Evolutionary conservation across 2,888 invertebrate genomes (phyloP).

Genomic region (Platypus cylindrus): DNA sequence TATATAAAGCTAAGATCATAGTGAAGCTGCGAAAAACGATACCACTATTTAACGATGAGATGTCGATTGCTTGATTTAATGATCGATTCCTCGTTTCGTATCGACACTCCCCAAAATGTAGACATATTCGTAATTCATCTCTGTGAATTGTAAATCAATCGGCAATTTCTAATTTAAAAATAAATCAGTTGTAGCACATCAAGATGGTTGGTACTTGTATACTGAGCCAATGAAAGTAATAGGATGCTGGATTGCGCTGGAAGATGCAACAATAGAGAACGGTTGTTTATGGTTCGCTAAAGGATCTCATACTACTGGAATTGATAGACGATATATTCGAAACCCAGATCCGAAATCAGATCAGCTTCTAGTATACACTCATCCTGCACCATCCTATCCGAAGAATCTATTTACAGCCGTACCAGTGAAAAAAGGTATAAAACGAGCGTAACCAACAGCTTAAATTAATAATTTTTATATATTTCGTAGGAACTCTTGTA

Average conservation of each 20-base stretch:
- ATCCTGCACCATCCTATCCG: slow-evolving; percentile 55
- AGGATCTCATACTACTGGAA: slow-evolving; percentile 75
- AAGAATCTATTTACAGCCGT: slow-evolving; percentile 62
- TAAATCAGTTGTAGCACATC: slow-evolving; percentile 56
- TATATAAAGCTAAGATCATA: too few species aligned
- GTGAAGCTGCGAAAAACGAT: too few species aligned
- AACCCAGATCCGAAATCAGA: slow-evolving; percentile 52
- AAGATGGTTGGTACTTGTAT: slow-evolving; percentile 79
- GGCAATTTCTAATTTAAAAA: background rate
- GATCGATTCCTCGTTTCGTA: background rate
- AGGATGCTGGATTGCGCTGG: slow-evolving; percentile 94
- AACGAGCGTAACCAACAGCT: background rate
- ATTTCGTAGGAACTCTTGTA: slow-evolving; percentile 60
- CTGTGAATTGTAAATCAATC: too few species aligned
- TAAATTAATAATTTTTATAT: slow-evolving; percentile 1
- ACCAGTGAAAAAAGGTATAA: slow-evolving; percentile 70
- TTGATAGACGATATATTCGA: slow-evolving; percentile 56
- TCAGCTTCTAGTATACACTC: slow-evolving; percentile 55
- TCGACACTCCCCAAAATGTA: too few species aligned
- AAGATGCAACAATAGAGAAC: slow-evolving; percentile 85
- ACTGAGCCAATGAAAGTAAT: slow-evolving; percentile 70
- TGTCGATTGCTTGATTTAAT: background rate
- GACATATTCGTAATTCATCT: too few species aligned
- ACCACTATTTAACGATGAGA: too few species aligned
- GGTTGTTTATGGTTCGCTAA: slow-evolving; percentile 89